These are phyloP conservation scores for Mercenaria mercenaria DNA, from an alignment of 1,140 invertebrate species.

Conservation along the genomic window DNA sequence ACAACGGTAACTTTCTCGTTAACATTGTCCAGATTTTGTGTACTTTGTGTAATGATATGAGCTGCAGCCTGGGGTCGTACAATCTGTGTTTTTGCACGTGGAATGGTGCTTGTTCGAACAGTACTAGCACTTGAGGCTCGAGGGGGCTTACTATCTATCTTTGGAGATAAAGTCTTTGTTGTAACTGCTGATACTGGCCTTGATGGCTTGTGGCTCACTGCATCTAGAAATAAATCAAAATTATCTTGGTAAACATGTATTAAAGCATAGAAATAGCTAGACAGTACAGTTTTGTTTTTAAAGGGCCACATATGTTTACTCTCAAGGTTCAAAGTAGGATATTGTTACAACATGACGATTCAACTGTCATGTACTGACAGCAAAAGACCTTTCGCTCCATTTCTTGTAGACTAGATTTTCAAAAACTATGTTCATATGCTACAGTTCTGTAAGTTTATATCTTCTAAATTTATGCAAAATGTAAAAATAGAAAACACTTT, in stretches of 20 bases:
- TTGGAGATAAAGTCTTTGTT: conserved; percentile 45
- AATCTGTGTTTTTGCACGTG: conserved; percentile 67
- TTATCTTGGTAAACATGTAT: neutral
- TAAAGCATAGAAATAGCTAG: neutral
- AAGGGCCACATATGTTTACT: too few relatives aligned
- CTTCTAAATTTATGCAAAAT: too few relatives aligned
- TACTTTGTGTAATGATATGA: conserved; percentile 79
- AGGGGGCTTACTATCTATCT: conserved; percentile 51
- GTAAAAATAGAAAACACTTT: too few relatives aligned
- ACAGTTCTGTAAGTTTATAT: too few relatives aligned
- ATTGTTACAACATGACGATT: too few relatives aligned
- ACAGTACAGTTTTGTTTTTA: too few relatives aligned
- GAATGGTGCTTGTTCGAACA: conserved; percentile 56
- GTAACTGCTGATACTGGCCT: conserved; percentile 76
- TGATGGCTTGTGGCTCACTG: conserved; percentile 53
- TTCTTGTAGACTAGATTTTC: too few relatives aligned
- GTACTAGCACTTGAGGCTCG: conserved; percentile 75
- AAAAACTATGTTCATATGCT: too few relatives aligned
- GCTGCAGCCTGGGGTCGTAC: conserved; percentile 80
- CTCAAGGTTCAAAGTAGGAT: too few relatives aligned
- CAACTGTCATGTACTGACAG: too few relatives aligned
- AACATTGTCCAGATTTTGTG: conserved; percentile 58
- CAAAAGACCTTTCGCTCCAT: too few relatives aligned
- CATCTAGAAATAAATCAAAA: conserved; percentile 41
- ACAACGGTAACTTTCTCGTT: conserved; percentile 71